Evolutionary conservation across 2,888 invertebrate species (phyloP), one percentile per base, ranked within the genome.

Genomic region (Stramonita haemastoma): DNA sequence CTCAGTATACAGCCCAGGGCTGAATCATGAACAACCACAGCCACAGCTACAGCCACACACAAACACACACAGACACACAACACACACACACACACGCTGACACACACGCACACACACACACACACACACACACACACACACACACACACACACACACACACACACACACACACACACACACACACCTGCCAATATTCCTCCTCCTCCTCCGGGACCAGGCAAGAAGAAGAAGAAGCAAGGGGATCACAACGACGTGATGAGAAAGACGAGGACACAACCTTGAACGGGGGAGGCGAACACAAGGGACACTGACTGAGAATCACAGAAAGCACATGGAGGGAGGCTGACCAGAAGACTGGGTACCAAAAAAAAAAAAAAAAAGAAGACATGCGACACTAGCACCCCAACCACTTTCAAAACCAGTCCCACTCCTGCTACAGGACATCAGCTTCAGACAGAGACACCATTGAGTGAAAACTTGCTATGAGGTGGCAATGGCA

Each of bases 321-420:
- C 73, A 73, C 73, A 73, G 73, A 73, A 73, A 73, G n/a, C 73
- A 73, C n/a, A n/a, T 22, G 26, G n/a, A n/a, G 73, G n/a, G 73
- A 73, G 5, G 73, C 11, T n/a, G 29, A 73, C 73, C 26, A 73
- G 8, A 73, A 13, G 29, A 73, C n/a, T 73, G 73, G 22, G 73
- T 73, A n/a, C 73, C 26, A n/a, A 22, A 6, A n/a, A 73, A 11
- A 73, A 46, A 73, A n/a, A 22, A 6, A n/a, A 73, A 11, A 73
- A 46, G 46, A 2, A 46, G 46, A 46, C 46, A 8, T 46, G 2
- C 8, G 46, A 46, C 46, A 46, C 46, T 46, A 8, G 46, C 46
- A 46, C 46, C 46, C 46, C n/a, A 29, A 29, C 13, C 73, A 60
- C 15, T 15, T 60, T 22, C 15, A 2, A 60, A n/a, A 2, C 60